Base-by-base conservation (phyloP, 2,113 vertebrate genomes). In the Paracyprichromis sp. region DNA sequence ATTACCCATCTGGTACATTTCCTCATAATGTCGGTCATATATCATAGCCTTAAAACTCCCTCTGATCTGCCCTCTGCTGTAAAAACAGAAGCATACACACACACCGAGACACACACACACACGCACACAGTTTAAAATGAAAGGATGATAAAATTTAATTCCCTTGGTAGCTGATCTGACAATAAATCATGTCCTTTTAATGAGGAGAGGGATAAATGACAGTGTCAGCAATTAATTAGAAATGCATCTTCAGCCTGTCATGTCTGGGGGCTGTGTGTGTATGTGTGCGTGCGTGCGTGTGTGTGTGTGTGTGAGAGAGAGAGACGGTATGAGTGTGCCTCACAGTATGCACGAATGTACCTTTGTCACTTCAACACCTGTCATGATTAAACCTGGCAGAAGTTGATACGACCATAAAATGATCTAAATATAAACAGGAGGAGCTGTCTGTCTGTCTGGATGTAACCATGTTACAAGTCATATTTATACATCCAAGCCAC, bases 111-210 rank as follows among this genome's bases (percentile, higher is more conserved):
- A 76, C 43, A 76, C 43, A 1, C 4, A 69, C 21, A 9, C 5
- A 26, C 2, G 6, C 66, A 71, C 71, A 31, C 57, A 76, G 19
- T 34, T 69, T 53, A 29, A 52, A 89, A 85, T 88, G 90, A 93
- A 92, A 82, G 86, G 63, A 92, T 92, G 91, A 94, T 93, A 29
- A 88, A 93, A 93, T 88, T 84, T 34, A 54, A 61, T 88, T 88
- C 80, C 92, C 85, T 83, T 56, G 36, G 73, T 82, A 34, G 88
- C 92, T 91, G 92, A 94, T 94, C 92, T 93, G 93, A 94, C 90
- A 91, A 93, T 96, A 95, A 94, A 96, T 97, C 95, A 94, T 80
- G 88, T 71, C 90, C 90, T 87, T 93, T 94, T 95, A 96, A 96
- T 94, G 92, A 93, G 90, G 71, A 88, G 88, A 69, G 87, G 91